These are phyloP conservation scores for Chaetodon auriga DNA, from an alignment of 2,113 vertebrate genomes.

Conservation along the genomic window DNA sequence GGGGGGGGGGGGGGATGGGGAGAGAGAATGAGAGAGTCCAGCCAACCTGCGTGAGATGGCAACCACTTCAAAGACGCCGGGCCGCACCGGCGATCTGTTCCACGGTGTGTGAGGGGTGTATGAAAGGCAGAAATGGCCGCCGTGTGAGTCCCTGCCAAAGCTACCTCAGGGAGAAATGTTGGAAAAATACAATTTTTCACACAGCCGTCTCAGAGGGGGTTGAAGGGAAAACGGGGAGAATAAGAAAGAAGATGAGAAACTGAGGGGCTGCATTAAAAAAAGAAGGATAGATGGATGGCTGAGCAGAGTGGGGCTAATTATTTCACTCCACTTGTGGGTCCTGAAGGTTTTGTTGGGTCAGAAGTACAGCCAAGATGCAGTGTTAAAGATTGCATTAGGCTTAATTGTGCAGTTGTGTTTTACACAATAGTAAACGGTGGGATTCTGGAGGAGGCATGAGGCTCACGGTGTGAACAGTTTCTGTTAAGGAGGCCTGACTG, in stretches of 20 bases:
- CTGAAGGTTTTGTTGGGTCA: conserved; percentile 73
- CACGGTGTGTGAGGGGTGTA: conserved; percentile 79
- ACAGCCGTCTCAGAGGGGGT: conserved; percentile 69
- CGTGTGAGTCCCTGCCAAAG: conserved; percentile 84
- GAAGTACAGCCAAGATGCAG: conserved; percentile 68
- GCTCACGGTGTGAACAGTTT: conserved; percentile 44
- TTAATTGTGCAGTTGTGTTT: conserved; percentile 64
- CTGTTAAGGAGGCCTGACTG: conserved; percentile 47
- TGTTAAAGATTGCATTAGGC: conserved; percentile 66
- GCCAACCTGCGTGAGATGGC: conserved; percentile 84
- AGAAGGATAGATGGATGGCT: conserved; percentile 55
- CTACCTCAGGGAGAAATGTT: conserved; percentile 84
- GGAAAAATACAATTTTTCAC: conserved; percentile 84
- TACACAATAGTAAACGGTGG: conserved; percentile 64
- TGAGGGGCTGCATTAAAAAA: conserved; percentile 53
- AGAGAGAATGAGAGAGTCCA: conserved; percentile 60
- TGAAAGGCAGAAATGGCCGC: conserved; percentile 85
- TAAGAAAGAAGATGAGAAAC: conserved; percentile 69
- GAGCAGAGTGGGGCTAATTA: conserved; percentile 75
- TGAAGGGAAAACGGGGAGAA: conserved; percentile 35
- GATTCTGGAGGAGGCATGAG: conserved; percentile 40
- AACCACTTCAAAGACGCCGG: conserved; percentile 83
- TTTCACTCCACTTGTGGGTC: conserved; percentile 76
- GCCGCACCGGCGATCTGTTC: conserved; percentile 82
- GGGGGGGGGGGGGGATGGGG: conserved; percentile 11